Conservation (phyloP, 1,140 invertebrate species). For the Helicoverpa zea region DNA sequence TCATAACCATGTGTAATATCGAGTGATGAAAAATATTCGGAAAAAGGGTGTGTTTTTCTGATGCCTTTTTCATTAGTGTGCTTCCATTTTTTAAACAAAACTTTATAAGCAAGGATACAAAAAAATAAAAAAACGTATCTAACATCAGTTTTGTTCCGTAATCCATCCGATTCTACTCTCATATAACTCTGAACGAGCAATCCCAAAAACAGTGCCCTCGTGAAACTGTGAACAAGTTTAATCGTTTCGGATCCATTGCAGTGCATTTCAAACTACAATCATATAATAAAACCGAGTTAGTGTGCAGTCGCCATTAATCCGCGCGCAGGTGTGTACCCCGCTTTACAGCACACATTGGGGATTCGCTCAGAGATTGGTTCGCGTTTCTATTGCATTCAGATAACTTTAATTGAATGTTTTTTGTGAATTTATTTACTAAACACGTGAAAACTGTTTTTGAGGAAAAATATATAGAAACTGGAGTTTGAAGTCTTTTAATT, state of each 20-base stretch:
- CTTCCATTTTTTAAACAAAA: too few relatives aligned
- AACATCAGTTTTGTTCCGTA: too few relatives aligned
- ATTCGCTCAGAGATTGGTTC: background rate
- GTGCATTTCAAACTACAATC: conserved; percentile 2
- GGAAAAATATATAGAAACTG: background rate
- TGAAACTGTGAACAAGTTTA: conserved; percentile 15
- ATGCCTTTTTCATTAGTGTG: too few relatives aligned
- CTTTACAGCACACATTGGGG: background rate
- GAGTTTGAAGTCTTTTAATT: too few relatives aligned
- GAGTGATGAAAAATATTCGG: too few relatives aligned
- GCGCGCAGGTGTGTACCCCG: background rate
- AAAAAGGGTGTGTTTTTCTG: too few relatives aligned
- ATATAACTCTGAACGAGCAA: background rate
- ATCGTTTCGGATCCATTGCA: conserved; percentile 7
- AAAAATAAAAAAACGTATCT: too few relatives aligned
- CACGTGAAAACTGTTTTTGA: background rate
- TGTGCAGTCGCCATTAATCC: background rate
- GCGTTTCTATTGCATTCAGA: background rate
- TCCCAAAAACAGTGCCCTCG: background rate
- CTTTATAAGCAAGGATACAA: too few relatives aligned
- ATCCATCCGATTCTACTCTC: background rate
- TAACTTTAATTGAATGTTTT: too few relatives aligned
- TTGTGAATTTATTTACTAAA: too few relatives aligned
- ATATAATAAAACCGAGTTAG: conserved; percentile 28
- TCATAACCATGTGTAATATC: too few relatives aligned